Conservation (phyloP, 2,113 vertebrate species). For the zebrafish (Danio rerio) region DNA sequence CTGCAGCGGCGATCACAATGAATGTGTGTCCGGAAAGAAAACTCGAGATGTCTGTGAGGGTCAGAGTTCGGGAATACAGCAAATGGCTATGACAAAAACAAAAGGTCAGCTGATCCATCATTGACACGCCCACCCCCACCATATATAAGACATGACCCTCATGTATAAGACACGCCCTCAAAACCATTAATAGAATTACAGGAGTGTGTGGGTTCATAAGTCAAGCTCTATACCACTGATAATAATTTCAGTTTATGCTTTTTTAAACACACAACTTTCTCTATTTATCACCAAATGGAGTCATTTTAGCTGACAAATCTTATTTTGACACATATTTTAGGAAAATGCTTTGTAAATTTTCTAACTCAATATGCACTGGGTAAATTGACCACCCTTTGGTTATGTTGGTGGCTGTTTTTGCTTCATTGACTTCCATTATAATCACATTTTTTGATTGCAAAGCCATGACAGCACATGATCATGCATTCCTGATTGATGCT, state of each 20-base stretch:
- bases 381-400: no score
- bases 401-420: no score
- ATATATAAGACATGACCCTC: not conserved
- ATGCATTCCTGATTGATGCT: no score
- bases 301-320: no score
- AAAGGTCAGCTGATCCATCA: conserved; percentile 45
- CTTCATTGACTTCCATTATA: no score
- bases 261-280: not conserved
- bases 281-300: not conserved
- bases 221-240: not conserved
- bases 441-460: no score
- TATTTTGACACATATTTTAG: no score
- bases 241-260: no score
- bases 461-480: no score
- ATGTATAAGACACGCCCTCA: not conserved
- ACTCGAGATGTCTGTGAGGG: not conserved
- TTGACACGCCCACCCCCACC: not conserved
- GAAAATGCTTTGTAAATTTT: no score
- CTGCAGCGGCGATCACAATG: not conserved
- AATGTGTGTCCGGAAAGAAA: not conserved
- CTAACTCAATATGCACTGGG: no score
- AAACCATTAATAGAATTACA: not conserved
- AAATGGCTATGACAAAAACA: conserved; percentile 51
- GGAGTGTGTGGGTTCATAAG: not conserved
- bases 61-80: conserved; percentile 13